Base-by-base conservation (phyloP, 2,888 invertebrate genomes). In the Volucella bombylans region DNA sequence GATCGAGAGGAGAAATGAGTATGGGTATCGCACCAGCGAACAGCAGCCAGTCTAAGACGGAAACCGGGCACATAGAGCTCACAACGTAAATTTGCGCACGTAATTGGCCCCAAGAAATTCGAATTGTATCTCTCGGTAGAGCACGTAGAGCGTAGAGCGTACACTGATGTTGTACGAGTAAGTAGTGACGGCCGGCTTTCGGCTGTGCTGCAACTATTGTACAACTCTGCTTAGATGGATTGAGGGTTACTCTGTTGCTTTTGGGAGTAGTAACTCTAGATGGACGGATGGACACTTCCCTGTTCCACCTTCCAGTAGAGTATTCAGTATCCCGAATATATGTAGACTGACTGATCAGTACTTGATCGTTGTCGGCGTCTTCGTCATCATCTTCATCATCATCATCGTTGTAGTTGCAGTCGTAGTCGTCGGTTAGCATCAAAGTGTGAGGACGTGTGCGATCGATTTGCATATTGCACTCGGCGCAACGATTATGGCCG, bases 81-180 rank as follows among this genome's bases (percentile, higher is more conserved):
- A 67, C 82, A 86, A 86, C 86, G 79, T 82, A 82, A 87, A 86
- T 86, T 86, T 82, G 86, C 72, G 86, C 87, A 86, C 87, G 87
- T 86, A 86, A 80, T 82, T 87, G 82, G 87, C 87, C 87, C 52
- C 82, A 68, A 87, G 87, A 82, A 82, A 86, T 87, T 68, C 82
- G 86, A 86, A 87, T 86, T 86, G 82, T 82, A 82, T 76, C 86
- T 76, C 68, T 74, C 71, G 43, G 65, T 49, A 6, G 31, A 31
- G 31, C 31, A 31, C 31, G 31, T 31, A 31, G 31, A 31, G 31
- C 59, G 64, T 61, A 43, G 52, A 82, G 78, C 86, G 82, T 85
- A 85, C 49, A 57, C 52, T 73, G 62, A 79, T 72, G 72, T 38
- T 52, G 55, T 64, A 31, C 31, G 31, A 31, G 31, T 31, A 31